phyloP scores from a whole-genome alignment of 2,888 invertebrate species.

The Mystacides longicornis region DNA sequence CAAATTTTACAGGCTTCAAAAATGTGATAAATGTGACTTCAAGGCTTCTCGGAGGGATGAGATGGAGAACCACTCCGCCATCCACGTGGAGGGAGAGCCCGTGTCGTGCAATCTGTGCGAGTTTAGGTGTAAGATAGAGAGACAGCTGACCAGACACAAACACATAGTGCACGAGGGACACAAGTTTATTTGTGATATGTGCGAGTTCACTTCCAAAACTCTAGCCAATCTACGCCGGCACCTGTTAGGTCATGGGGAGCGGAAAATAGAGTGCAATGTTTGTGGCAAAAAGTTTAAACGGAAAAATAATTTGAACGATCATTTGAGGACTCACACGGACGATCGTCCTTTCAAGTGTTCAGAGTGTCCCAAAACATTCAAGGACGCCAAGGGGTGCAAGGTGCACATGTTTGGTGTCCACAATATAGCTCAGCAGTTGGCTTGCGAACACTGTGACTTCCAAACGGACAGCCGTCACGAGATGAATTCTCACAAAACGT shows the following conservation, averaged over 20 bases:
- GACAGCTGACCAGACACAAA: neutral
- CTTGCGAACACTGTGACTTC: neutral
- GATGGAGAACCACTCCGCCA: neutral
- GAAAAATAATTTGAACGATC: neutral
- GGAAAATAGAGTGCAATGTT: neutral
- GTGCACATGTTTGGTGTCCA: slow-evolving; percentile 6
- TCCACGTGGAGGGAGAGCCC: neutral
- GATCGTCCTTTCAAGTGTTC: neutral
- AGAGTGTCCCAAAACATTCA: neutral
- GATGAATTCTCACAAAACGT: neutral
- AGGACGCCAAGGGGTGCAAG: neutral
- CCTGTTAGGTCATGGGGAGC: neutral
- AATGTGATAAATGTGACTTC: slow-evolving; percentile 1
- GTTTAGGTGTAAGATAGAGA: neutral
- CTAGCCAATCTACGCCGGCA: neutral
- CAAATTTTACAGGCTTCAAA: neutral
- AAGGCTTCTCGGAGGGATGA: neutral
- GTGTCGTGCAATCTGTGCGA: neutral
- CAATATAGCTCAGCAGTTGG: neutral
- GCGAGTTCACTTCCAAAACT: neutral
- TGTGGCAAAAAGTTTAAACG: neutral
- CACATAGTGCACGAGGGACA: neutral
- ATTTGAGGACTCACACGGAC: neutral
- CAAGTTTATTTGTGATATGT: neutral
- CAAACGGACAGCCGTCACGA: neutral